Conservation (phyloP, 2,797 vertebrate species). For the Centroberyx gerrardi region DNA sequence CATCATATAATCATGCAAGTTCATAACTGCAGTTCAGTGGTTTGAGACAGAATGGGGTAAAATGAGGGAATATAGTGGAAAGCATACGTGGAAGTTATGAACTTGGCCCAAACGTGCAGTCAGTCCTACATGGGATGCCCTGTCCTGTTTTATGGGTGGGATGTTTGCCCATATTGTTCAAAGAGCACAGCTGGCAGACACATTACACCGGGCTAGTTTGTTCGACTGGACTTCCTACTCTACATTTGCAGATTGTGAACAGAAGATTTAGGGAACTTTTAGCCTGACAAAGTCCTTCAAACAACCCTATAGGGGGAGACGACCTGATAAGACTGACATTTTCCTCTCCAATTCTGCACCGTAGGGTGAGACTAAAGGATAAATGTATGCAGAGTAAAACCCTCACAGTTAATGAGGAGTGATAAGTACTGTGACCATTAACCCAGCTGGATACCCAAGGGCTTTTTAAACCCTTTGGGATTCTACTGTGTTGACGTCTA, state of each 20-base stretch:
- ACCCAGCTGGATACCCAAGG: slow-evolving; percentile 2
- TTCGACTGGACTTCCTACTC: slow-evolving; percentile 39
- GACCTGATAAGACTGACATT: slow-evolving; percentile 16
- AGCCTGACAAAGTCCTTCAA: slow-evolving; percentile 20
- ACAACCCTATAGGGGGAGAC: slow-evolving; percentile 18
- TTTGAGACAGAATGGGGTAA: slow-evolving; percentile 15
- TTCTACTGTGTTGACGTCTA: slow-evolving; percentile 21
- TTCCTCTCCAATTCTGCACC: slow-evolving; percentile 15
- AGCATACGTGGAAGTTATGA: not conserved
- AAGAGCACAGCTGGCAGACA: slow-evolving; percentile 59
- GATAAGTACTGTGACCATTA: slow-evolving; percentile 7
- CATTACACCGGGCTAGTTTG: slow-evolving; percentile 19
- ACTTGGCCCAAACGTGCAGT: slow-evolving; percentile 7
- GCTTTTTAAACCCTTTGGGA: slow-evolving; percentile 16
- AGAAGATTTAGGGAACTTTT: slow-evolving; percentile 36
- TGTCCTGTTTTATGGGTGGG: slow-evolving; percentile 32
- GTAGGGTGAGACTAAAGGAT: not conserved
- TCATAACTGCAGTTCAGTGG: slow-evolving; percentile 13
- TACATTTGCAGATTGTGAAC: slow-evolving; percentile 49
- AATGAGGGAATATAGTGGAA: slow-evolving; percentile 20
- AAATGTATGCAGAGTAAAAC: not conserved
- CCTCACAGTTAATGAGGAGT: not conserved
- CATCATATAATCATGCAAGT: slow-evolving; percentile 18
- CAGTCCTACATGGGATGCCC: slow-evolving; percentile 2
- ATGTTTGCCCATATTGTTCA: slow-evolving; percentile 32